Conservation (phyloP, 2,113 vertebrate genomes). For the Eretmochelys imbricata region DNA sequence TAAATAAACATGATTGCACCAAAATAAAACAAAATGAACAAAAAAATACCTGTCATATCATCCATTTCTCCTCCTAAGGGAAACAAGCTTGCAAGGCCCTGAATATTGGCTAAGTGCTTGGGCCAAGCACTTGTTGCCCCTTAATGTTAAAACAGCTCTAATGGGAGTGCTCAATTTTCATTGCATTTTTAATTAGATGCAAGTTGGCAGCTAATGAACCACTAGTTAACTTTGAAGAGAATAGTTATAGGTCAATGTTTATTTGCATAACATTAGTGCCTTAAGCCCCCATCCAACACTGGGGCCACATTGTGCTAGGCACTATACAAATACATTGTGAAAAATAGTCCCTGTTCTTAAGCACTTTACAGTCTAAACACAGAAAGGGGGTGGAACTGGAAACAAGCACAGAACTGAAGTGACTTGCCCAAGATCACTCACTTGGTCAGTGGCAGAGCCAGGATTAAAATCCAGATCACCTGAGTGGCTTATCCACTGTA, state of each 20-base stretch:
- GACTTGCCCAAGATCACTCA: neutral
- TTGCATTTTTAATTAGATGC: neutral
- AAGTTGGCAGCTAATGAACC: neutral
- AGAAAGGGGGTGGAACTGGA: neutral
- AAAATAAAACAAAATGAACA: neutral
- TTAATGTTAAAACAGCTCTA: neutral
- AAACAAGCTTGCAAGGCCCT: neutral
- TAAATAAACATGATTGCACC: neutral
- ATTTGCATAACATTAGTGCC: neutral
- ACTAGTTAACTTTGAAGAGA: neutral
- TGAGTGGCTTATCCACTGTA: too few relatives aligned
- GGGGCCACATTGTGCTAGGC: neutral
- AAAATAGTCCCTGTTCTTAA: neutral
- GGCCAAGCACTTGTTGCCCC: neutral
- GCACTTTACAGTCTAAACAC: neutral
- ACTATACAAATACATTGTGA: neutral
- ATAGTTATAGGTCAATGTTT: neutral
- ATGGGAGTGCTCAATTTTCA: neutral
- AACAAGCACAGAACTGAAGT: neutral
- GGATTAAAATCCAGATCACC: too few relatives aligned
- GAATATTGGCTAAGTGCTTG: neutral
- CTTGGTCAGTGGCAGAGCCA: neutral
- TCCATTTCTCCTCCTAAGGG: neutral
- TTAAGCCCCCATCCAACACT: neutral
- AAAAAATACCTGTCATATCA: neutral